Evolutionary conservation across 2,113 vertebrate genomes (phyloP).

Genomic region (Zingel zingel): DNA sequence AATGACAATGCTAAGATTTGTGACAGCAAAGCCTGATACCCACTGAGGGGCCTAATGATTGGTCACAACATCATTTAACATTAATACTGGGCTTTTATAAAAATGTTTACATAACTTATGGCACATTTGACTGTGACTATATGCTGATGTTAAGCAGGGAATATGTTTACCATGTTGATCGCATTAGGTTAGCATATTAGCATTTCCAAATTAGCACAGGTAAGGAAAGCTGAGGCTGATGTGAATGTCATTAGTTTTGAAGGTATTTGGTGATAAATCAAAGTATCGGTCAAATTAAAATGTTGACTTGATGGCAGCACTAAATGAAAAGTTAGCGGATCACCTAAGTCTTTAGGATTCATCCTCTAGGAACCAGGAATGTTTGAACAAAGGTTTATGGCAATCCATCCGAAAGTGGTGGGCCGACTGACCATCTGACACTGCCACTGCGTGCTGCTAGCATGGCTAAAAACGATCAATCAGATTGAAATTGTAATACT

Average conservation of each 20-base stretch:
- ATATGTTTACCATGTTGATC: not conserved
- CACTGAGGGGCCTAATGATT: not conserved
- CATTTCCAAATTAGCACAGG: not conserved
- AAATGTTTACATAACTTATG: not conserved
- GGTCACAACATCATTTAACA: not conserved
- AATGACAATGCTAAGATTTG: not conserved
- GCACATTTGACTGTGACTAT: not conserved
- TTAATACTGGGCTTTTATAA: not conserved
- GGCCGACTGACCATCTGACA: not conserved
- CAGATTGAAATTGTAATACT: not conserved
- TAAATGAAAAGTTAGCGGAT: not conserved
- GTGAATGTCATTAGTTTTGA: not conserved
- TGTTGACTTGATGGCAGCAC: not conserved
- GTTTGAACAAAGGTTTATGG: not conserved
- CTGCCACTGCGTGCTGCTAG: not conserved
- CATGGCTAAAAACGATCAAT: not conserved
- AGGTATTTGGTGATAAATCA: slow-evolving; percentile 8
- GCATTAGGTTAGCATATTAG: not conserved
- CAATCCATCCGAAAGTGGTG: not conserved
- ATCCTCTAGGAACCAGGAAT: not conserved
- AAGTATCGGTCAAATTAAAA: not conserved
- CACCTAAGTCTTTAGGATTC: not conserved
- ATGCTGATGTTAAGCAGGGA: not conserved
- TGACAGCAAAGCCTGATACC: not conserved
- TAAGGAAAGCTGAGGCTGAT: not conserved